Percentiles rank a stretch among this genome's conserved stretches.
These are phyloP conservation scores for Gallinago paraguaiae DNA, from an alignment of 2,113 vertebrate genomes.

Conservation along the genomic window DNA sequence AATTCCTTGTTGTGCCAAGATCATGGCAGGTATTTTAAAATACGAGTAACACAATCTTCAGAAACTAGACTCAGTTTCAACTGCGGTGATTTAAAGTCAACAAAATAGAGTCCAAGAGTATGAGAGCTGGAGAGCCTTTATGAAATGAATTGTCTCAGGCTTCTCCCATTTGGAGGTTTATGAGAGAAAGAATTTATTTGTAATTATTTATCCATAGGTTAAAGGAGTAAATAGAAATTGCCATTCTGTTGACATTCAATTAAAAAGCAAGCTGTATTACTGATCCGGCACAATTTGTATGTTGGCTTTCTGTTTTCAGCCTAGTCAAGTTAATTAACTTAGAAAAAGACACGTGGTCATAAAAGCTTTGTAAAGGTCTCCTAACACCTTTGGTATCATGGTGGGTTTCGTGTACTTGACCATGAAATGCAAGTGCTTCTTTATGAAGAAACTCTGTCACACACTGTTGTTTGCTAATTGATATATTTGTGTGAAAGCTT, in stretches of 20 bases:
- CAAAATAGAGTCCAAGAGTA: background rate
- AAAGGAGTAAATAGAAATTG: background rate
- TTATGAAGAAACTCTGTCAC: background rate
- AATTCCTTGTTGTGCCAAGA: background rate
- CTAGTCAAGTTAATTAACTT: conserved; percentile 1
- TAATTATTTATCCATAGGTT: background rate
- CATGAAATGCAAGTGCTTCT: background rate
- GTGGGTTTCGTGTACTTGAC: background rate
- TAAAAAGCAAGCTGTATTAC: background rate
- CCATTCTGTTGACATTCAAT: background rate
- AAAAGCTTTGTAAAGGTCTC: background rate
- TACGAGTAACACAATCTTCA: background rate
- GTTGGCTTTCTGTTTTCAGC: background rate
- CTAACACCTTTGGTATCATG: background rate
- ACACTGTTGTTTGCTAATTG: background rate
- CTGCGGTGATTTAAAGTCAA: background rate
- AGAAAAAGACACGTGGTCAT: background rate
- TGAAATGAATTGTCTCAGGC: background rate
- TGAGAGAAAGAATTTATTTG: background rate
- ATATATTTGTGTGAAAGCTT: background rate
- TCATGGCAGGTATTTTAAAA: background rate
- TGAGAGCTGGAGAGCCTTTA: background rate
- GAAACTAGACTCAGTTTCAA: background rate
- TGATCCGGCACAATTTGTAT: background rate
- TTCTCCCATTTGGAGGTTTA: background rate